Percentiles rank a stretch among this genome's conserved stretches.
Evolutionary conservation across 2,113 vertebrate species (phyloP).

Genomic region (Micromys minutus): DNA sequence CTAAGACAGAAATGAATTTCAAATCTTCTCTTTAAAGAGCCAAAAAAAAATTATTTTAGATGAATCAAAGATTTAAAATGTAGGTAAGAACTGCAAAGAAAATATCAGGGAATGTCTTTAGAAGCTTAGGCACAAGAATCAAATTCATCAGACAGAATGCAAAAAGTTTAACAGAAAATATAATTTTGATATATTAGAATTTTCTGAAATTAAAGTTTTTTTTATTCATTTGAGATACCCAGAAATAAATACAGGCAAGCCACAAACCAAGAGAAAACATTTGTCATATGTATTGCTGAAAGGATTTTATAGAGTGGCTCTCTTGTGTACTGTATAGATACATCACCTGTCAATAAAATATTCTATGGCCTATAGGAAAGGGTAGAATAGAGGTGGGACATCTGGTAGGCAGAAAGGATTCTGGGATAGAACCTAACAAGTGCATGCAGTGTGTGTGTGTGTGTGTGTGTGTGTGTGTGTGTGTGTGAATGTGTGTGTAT

Average conservation of each 20-base stretch:
- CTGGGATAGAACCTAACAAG: too few relatives aligned
- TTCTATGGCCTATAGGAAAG: too few relatives aligned
- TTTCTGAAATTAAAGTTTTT: background rate
- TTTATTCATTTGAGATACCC: background rate
- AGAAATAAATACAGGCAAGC: slow-evolving; percentile 18
- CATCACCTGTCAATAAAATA: too few relatives aligned
- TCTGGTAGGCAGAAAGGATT: too few relatives aligned
- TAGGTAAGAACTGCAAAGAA: background rate
- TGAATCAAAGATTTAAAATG: slow-evolving; percentile 8
- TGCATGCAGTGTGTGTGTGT: too few relatives aligned
- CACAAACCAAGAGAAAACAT: background rate
- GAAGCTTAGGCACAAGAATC: background rate
- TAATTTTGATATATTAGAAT: background rate
- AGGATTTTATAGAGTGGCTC: too few relatives aligned
- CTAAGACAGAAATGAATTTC: background rate
- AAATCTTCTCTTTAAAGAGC: background rate
- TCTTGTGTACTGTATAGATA: too few relatives aligned
- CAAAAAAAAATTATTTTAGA: slow-evolving; percentile 20
- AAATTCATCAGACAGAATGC: background rate
- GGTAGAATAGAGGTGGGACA: too few relatives aligned
- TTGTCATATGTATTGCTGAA: background rate
- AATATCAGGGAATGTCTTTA: background rate
- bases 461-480: too few relatives aligned
- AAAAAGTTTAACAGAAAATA: slow-evolving; percentile 7
- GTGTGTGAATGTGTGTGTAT: too few relatives aligned